Evolutionary conservation across 1,140 invertebrate species (phyloP), one percentile per base, ranked within the genome.

Genomic region (Drosophila hydei): DNA sequence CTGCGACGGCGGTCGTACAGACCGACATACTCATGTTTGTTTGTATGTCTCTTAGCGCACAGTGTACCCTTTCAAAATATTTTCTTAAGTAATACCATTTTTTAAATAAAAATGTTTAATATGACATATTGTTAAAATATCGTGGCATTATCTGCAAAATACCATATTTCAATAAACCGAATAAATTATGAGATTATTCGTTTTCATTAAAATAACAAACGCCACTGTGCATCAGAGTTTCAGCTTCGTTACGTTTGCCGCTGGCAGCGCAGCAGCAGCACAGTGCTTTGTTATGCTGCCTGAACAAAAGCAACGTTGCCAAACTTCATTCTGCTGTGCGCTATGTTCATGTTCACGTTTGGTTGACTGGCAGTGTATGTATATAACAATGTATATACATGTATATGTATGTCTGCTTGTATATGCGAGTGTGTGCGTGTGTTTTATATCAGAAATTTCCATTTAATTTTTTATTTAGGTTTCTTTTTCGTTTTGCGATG

Each of bases 401-500:
- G 18, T 58, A 14, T 70, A n/a, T 33, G 42, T 27, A 19, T 50
- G 38, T 56, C 21, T 43, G 43, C 18, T 23, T 40, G 38, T 21
- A n/a, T 50, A 36, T 60, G 21, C 42, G 38, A 19, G 16, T 36
- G 52, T 75, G 45, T 64, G 63, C 47, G 63, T 79, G 77, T 77
- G 77, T 78, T 88, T 87, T 81, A 81, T 88, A 77, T 87, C 83
- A 87, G 81, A 87, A 87, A 87, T 87, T 87, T 87, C 80, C 81
- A 87, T 87, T 88, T 87, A 87, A 87, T 81, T 87, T 87, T 85
- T 87, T 87, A 85, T 87, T 87, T 87, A 72, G 77, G 74, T 87
- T 87, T 87, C 73, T 65, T 81, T 75, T 79, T 71, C 43, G 58
- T 85, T 85, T 77, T 71, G 81, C 77, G 72, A 72, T 36, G 74